Evolutionary conservation across 2,888 invertebrate species (phyloP), one percentile per base, ranked within the genome.

Genomic region (Drosophila glabriapex): DNA sequence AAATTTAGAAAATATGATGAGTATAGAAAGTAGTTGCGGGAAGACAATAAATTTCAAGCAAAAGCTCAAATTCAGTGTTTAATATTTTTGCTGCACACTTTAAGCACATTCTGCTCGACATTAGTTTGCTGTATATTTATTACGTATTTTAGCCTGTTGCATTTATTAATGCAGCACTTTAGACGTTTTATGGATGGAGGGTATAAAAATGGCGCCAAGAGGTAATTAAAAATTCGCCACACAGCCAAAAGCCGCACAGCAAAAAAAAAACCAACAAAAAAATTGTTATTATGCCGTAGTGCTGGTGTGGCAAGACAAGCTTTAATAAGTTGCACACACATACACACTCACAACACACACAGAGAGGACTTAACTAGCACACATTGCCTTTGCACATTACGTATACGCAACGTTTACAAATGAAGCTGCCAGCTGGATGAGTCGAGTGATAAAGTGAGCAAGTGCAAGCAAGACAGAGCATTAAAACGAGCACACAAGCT

Each of bases 321-420:
- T 76, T 68, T 80, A 76, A 84, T 84, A 76, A 86, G 74, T 75
- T 70, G 35, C 59, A 63, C 58, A 53, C 53, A 67, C 61, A 72
- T 61, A 66, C 19, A 55, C 61, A 67, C 35, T 31, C 50, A 37
- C 56, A 74, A 31, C 53, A 41, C 56, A 73, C n/a, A 63, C 12
- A 61, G 53, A 65, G 46, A 55, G 25, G 54, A 67, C 65, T 72
- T 60, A 82, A 78, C 68, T 71, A 65, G 73, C 68, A 41, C 69
- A 78, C 64, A 62, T 59, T 58, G 78, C 43, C 62, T 63, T 73
- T 80, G 77, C 68, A 74, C 64, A 81, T 80, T 69, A 81, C 84
- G 84, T 88, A 78, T 83, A 83, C 88, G 81, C 78, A 83, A 53
- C 82, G 68, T 80, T 75, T 76, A 84, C 82, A 84, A 89, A 89